Conservation (phyloP, 2,113 vertebrate species). For the Esox niger region DNA sequence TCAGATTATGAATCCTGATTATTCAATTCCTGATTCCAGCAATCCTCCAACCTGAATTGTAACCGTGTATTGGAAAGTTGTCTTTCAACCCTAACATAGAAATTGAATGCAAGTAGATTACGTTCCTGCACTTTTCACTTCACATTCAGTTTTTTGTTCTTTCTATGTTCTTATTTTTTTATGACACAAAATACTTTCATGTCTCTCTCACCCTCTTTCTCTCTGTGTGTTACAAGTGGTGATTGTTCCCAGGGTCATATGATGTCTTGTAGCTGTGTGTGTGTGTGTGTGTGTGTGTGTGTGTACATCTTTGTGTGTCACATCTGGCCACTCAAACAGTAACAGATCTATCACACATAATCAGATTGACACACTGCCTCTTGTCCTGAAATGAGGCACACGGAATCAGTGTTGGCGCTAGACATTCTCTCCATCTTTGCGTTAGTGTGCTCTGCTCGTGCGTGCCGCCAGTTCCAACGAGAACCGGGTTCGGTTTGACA, state of each 20-base stretch:
- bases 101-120: no score
- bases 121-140: no score
- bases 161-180: no score
- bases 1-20: no score
- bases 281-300: conserved; percentile 70
- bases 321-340: conserved; percentile 82
- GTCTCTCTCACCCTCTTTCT: conserved; percentile 50
- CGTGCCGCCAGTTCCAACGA: no score
- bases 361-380: conserved; percentile 85
- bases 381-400: conserved; percentile 87
- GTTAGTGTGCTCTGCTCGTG: conserved; percentile 14
- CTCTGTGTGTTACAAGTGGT: conserved; percentile 57
- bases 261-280: conserved; percentile 81
- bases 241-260: conserved; percentile 86
- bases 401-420: conserved; percentile 44
- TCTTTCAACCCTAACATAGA: no score
- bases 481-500: conserved; percentile 31
- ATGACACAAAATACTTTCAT: conserved; percentile 58
- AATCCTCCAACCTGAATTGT: no score
- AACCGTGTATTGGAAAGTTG: no score
- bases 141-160: neutral
- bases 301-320: conserved; percentile 62
- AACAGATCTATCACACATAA: conserved; percentile 89
- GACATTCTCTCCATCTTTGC: conserved; percentile 2
- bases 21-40: no score